A percentile compares a stretch with the other conserved stretches of the same genome.
phyloP scores from a whole-genome alignment of 1,140 invertebrate genomes.

The Papilio aristodemus region DNA sequence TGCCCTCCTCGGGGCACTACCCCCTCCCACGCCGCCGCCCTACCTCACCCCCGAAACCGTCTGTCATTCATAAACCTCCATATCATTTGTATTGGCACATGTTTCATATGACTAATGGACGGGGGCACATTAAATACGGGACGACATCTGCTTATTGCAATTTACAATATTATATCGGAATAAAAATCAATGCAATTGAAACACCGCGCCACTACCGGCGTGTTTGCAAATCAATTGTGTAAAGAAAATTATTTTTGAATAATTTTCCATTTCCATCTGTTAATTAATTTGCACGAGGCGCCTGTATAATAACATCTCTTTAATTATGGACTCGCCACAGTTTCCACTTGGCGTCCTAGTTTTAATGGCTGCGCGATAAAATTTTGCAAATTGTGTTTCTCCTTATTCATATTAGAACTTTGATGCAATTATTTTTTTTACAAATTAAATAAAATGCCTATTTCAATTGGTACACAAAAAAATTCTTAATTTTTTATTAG shows the following conservation, averaged over 20 bases:
- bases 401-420: slow-evolving; percentile 29
- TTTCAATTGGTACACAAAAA: neutral
- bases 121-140: slow-evolving; percentile 69
- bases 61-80: slow-evolving; percentile 78
- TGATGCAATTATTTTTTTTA: slow-evolving; percentile 12
- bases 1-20: slow-evolving; percentile 40
- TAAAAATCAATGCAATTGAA: slow-evolving; percentile 48
- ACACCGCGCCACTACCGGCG: slow-evolving; percentile 1
- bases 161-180: slow-evolving; percentile 48
- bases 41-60: slow-evolving; percentile 41
- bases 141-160: slow-evolving; percentile 65
- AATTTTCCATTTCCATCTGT: slow-evolving; percentile 33
- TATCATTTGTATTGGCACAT: slow-evolving; percentile 80
- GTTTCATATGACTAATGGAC: slow-evolving; percentile 79
- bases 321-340: slow-evolving; percentile 35
- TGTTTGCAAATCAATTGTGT: slow-evolving; percentile 32
- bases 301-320: slow-evolving; percentile 34
- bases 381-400: slow-evolving; percentile 32
- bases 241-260: slow-evolving; percentile 29
- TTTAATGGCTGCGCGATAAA: slow-evolving; percentile 33
- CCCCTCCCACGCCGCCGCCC: slow-evolving; percentile 38
- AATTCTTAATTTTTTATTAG: no score
- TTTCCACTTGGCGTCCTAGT: slow-evolving; percentile 35
- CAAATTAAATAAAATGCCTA: neutral
- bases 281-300: slow-evolving; percentile 34